These are phyloP conservation scores for Aphelenchoides fujianensis DNA, from an alignment of 1,140 invertebrate genomes.

Conservation along the genomic window DNA sequence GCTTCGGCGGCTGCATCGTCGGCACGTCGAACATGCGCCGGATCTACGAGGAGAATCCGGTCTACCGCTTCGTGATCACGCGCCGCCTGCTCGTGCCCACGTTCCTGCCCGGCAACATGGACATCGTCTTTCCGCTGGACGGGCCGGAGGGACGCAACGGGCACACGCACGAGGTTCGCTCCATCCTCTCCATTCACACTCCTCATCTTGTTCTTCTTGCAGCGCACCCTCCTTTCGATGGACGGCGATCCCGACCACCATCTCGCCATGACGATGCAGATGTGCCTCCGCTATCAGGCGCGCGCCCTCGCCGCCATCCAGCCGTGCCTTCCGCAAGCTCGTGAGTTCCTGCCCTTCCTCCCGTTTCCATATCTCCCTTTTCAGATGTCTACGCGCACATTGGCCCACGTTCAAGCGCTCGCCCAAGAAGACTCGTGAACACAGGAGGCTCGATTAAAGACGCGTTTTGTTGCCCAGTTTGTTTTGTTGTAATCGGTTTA, in stretches of 20 bases:
- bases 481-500: too few relatives aligned
- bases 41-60: slow-evolving; percentile 13
- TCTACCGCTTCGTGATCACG: neutral
- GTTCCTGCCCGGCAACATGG: neutral
- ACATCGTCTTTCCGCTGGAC: slow-evolving; percentile 7
- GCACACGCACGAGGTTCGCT: neutral
- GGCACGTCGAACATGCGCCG: neutral
- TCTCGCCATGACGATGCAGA: neutral
- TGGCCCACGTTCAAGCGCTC: too few relatives aligned
- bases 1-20: slow-evolving; percentile 8
- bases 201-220: too few relatives aligned
- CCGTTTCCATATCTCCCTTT: too few relatives aligned
- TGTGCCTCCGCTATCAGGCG: neutral
- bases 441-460: too few relatives aligned
- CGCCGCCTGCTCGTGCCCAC: neutral
- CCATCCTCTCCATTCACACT: neutral
- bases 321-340: neutral
- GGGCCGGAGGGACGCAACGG: slow-evolving; percentile 7
- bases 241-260: slow-evolving; percentile 5
- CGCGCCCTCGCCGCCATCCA: neutral
- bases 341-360: too few relatives aligned
- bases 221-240: slow-evolving; percentile 13
- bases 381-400: too few relatives aligned
- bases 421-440: too few relatives aligned
- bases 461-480: too few relatives aligned